Base-by-base conservation (phyloP, 2,888 invertebrate genomes). In the Apamea monoglypha region DNA sequence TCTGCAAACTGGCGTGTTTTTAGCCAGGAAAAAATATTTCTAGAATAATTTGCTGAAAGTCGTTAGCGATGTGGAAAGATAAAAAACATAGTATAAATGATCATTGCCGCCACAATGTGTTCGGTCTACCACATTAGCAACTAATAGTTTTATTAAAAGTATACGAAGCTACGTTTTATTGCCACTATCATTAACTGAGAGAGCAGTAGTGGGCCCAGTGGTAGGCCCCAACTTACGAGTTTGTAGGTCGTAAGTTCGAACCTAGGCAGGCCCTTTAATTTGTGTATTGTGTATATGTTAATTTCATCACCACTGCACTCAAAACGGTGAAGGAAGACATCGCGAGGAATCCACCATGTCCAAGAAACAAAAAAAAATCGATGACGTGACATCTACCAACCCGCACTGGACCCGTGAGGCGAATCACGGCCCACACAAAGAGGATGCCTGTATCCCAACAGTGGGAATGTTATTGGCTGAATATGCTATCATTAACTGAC, bases 51-150 rank as follows among this genome's bases (percentile, higher is more conserved):
- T 66, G 16, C 71, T 53, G 59, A 76, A 71, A 78, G 69, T 75
- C 69, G 67, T 84, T 85, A 82, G 76, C 50, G 56, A 74, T 78
- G 56, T 70, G 14, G 32, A 71, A 77, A 74, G 36, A 25, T 81
- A 10, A 63, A 77, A 77, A 75, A 59, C 7, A 29, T 77, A 16
- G 16, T 59, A 50, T 53, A 74, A 83, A 87, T 78, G 79, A 69
- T 74, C 36, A 78, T 81, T 81, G 47, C 76, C 70, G 8, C 61
- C 32, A 29, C n/a, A 74, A 74, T 69, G 61, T 63, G 53, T 76
- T 78, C 12, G 71, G 67, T 68, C 3, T 32, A 47, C 71, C 63
- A 50, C 50, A 72, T 82, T 69, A 16, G 64, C 63, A 72, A 40
- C 56, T 50, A 64, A 53, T 72, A 64, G 69, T 82, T 64, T 77